Percentiles rank a stretch among this genome's conserved stretches.
phyloP scores from a whole-genome alignment of 1,140 invertebrate species.

The Hycleus cichorii region DNA sequence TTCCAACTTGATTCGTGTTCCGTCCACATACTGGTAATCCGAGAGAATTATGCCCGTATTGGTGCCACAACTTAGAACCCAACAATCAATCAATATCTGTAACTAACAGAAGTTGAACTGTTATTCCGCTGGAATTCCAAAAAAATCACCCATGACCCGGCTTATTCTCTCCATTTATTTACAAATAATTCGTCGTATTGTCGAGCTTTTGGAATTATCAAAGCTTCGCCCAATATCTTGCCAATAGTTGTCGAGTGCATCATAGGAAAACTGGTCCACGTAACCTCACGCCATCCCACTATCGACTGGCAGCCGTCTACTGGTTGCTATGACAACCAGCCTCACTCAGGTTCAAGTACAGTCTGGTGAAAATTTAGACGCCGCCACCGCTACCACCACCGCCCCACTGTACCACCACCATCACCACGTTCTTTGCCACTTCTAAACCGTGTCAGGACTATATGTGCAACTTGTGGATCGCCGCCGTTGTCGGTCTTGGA shows the following conservation, averaged over 20 bases:
- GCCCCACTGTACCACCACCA: neutral
- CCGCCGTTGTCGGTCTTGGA: neutral
- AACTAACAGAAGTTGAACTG: too few relatives aligned
- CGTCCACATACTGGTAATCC: too few relatives aligned
- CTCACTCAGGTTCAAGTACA: slow-evolving; percentile 29
- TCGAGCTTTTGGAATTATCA: neutral
- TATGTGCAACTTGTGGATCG: slow-evolving; percentile 21
- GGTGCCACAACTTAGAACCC: too few relatives aligned
- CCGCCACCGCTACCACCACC: neutral
- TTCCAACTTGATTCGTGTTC: too few relatives aligned
- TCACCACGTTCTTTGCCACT: neutral
- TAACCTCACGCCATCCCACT: slow-evolving; percentile 15
- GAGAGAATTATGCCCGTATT: too few relatives aligned
- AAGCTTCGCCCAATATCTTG: neutral
- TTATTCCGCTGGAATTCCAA: too few relatives aligned
- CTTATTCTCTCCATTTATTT: too few relatives aligned
- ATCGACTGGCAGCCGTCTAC: slow-evolving; percentile 28
- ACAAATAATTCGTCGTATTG: too few relatives aligned
- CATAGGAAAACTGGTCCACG: slow-evolving; percentile 6
- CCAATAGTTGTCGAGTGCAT: neutral
- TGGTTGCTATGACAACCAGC: slow-evolving; percentile 24
- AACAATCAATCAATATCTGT: too few relatives aligned
- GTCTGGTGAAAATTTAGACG: slow-evolving; percentile 23
- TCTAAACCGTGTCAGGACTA: slow-evolving; percentile 17
- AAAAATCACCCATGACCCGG: too few relatives aligned